A percentile compares a stretch with the other conserved stretches of the same genome.
phyloP scores from a whole-genome alignment of 2,888 invertebrate genomes.

The Dermolepida albohirtum region DNA sequence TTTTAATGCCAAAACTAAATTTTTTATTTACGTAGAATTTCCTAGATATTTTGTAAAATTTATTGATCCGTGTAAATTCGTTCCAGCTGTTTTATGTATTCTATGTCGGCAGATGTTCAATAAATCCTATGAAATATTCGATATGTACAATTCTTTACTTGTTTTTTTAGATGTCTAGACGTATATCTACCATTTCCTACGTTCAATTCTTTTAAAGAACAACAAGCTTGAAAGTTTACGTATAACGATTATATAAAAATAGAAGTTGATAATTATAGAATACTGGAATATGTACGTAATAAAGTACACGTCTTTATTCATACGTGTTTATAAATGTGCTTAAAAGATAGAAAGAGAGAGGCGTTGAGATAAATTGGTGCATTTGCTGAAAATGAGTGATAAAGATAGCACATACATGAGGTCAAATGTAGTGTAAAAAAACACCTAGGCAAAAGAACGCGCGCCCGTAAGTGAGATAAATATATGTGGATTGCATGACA shows the following conservation, averaged over 20 bases:
- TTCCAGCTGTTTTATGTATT: too few species aligned
- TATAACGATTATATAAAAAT: constrained; percentile 23
- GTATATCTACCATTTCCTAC: too few species aligned
- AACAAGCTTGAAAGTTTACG: too few species aligned
- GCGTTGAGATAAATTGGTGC: constrained; percentile 16
- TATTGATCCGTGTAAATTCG: too few species aligned
- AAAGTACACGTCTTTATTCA: constrained; percentile 38
- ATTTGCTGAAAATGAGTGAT: constrained; percentile 22
- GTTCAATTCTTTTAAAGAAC: too few species aligned
- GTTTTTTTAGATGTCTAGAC: too few species aligned
- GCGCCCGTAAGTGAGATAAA: constrained; percentile 32
- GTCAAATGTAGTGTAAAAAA: constrained; percentile 24
- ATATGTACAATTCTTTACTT: too few species aligned
- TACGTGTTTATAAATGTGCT: constrained; percentile 33
- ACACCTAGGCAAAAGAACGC: constrained; percentile 30
- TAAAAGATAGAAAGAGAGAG: constrained; percentile 34
- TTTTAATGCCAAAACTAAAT: too few species aligned
- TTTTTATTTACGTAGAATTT: too few species aligned
- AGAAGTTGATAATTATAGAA: constrained; percentile 29
- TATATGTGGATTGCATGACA: constrained; percentile 14
- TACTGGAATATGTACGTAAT: constrained; percentile 26
- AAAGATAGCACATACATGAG: constrained; percentile 31
- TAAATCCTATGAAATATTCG: too few species aligned
- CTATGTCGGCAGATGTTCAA: too few species aligned
- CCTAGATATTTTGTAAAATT: too few species aligned